A percentile compares a stretch with the other conserved stretches of the same genome.
phyloP scores from a whole-genome alignment of 2,888 invertebrate species.

The Monoplex corrugatus region DNA sequence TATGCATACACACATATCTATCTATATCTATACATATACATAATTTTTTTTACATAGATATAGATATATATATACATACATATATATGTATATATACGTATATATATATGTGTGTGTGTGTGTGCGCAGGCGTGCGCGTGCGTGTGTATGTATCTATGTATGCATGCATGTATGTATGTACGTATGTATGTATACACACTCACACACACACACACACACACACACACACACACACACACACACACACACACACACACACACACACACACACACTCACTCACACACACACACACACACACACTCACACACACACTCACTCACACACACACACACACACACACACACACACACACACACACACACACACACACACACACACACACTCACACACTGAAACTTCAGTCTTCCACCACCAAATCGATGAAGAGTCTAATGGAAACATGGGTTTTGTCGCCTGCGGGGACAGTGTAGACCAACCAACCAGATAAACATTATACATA shows the following conservation, averaged over 20 bases:
- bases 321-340: neutral
- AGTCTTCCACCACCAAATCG: too few relatives aligned
- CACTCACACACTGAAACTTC: too few relatives aligned
- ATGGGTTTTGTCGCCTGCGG: too few relatives aligned
- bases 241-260: conserved; percentile 30
- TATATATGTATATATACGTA: neutral
- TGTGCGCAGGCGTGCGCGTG: neutral
- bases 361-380: neutral
- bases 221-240: conserved; percentile 7
- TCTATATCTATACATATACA: too few relatives aligned
- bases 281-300: neutral
- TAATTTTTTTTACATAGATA: too few relatives aligned
- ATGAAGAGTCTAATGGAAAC: too few relatives aligned
- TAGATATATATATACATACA: neutral
- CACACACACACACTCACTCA: neutral
- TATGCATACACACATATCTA: too few relatives aligned
- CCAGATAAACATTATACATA: too few relatives aligned
- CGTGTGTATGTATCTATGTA: neutral
- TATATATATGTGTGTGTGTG: neutral
- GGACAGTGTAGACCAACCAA: too few relatives aligned
- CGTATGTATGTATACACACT: neutral
- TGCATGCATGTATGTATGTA: neutral
- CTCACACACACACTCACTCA: neutral
- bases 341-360: too few relatives aligned
- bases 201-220: neutral